A percentile compares a stretch with the other conserved stretches of the same genome.
Conservation (phyloP, 2,113 vertebrate genomes). For the Sigmodon hispidus region DNA sequence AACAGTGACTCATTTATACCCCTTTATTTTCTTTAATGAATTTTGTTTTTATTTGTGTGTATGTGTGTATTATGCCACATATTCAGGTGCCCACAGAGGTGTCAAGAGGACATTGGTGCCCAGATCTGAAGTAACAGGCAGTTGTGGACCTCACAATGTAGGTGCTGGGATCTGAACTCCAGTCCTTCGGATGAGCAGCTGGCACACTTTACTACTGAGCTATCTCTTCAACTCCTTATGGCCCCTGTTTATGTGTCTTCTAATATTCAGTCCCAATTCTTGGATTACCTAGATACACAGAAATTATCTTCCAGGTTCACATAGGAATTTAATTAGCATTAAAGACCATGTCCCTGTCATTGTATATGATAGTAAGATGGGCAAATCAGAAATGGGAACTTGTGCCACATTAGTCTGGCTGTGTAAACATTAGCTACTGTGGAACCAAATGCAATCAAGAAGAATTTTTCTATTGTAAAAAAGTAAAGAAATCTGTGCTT, state of each 20-base stretch:
- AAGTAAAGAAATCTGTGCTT: too few relatives aligned
- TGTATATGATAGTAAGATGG: neutral
- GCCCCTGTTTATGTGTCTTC: neutral
- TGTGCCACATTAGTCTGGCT: neutral
- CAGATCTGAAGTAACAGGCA: neutral
- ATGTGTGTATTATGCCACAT: neutral
- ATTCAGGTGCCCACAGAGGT: neutral
- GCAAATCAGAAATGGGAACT: conserved; percentile 6
- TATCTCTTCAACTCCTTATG: neutral
- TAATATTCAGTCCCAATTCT: neutral
- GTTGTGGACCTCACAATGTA: neutral
- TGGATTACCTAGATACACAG: neutral
- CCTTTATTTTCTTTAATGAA: neutral
- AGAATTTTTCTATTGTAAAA: neutral
- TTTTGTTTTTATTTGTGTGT: neutral
- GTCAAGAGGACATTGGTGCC: neutral
- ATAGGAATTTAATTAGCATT: neutral
- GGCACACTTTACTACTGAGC: too few relatives aligned
- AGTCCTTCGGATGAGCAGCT: neutral
- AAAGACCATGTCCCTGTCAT: neutral
- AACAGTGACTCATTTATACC: neutral
- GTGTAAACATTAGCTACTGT: neutral
- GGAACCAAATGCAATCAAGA: neutral
- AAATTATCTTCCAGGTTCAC: neutral
- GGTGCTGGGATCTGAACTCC: neutral